phyloP scores from a whole-genome alignment of 2,888 invertebrate genomes.

The Ochropleura plecta region DNA sequence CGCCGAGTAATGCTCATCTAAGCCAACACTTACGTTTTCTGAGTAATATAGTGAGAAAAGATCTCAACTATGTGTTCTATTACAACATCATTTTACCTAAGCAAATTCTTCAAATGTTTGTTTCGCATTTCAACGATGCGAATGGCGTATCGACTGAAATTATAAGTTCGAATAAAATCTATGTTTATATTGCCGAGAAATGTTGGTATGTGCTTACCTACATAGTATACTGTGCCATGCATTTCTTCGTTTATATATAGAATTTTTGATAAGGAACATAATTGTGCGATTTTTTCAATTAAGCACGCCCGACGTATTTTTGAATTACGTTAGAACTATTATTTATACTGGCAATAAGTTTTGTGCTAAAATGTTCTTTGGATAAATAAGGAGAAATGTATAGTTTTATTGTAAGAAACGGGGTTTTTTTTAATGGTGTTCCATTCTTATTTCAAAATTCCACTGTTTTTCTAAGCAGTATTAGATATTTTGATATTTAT shows the following conservation, averaged over 20 bases:
- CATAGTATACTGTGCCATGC: not conserved
- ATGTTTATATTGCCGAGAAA: conserved; percentile 12
- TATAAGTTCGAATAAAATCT: conserved; percentile 24
- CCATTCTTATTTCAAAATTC: too few relatives aligned
- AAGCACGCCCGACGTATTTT: not conserved
- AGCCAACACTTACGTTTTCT: not conserved
- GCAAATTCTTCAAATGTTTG: not conserved
- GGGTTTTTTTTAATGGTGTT: too few relatives aligned
- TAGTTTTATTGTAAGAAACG: too few relatives aligned
- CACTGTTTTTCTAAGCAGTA: too few relatives aligned
- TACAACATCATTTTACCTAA: not conserved
- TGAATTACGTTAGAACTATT: too few relatives aligned
- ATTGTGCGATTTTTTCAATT: not conserved
- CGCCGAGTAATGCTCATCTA: not conserved
- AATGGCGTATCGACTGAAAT: conserved; percentile 16
- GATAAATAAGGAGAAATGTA: too few relatives aligned
- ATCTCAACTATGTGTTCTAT: not conserved
- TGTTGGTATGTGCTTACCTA: not conserved
- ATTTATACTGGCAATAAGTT: too few relatives aligned
- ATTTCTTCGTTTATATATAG: not conserved
- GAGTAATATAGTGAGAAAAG: conserved; percentile 4
- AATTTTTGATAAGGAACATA: not conserved
- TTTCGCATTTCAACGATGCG: conserved; percentile 23
- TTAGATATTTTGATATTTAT: too few relatives aligned
- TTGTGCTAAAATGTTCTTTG: too few relatives aligned